phyloP scores from a whole-genome alignment of 2,113 vertebrate genomes.

The Tetraodon nigroviridis region DNA sequence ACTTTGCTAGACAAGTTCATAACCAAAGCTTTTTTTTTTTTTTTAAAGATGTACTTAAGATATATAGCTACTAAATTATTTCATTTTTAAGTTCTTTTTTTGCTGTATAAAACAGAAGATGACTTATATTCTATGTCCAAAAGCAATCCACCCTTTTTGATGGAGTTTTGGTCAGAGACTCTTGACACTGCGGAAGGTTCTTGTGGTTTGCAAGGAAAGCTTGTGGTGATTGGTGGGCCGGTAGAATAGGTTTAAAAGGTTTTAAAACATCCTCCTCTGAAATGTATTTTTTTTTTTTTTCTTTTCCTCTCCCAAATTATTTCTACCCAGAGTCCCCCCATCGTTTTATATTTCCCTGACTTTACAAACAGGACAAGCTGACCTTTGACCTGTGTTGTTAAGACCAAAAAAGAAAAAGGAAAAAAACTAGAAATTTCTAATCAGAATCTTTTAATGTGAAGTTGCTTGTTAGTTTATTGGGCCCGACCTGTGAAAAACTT shows the following conservation, averaged over 20 bases:
- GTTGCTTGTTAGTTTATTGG: conserved; percentile 60
- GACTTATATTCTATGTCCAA: conserved; percentile 71
- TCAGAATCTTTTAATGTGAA: conserved; percentile 75
- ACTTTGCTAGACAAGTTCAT: conserved; percentile 77
- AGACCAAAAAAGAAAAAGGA: conserved; percentile 77
- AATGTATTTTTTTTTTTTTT: conserved; percentile 50
- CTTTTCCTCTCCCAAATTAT: conserved; percentile 15
- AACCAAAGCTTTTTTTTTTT: conserved; percentile 70
- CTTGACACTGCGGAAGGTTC: conserved; percentile 56
- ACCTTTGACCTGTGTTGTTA: conserved; percentile 77
- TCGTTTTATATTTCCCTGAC: conserved; percentile 74
- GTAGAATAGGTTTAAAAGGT: conserved; percentile 66
- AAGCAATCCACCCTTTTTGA: conserved; percentile 59
- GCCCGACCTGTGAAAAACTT: conserved; percentile 69
- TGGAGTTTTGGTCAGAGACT: conserved; percentile 67
- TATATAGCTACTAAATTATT: conserved; percentile 80
- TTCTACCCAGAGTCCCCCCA: conserved; percentile 71
- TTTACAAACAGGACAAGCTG: conserved; percentile 65
- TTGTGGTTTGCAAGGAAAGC: conserved; percentile 71
- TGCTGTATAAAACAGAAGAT: conserved; percentile 72
- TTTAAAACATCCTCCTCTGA: conserved; percentile 51
- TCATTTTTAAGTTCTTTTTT: conserved; percentile 65
- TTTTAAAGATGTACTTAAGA: conserved; percentile 70
- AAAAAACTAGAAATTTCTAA: conserved; percentile 68
- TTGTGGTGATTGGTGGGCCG: conserved; percentile 79